Conservation (phyloP, 2,113 vertebrate genomes). For the Rhizomys pruinosus region DNA sequence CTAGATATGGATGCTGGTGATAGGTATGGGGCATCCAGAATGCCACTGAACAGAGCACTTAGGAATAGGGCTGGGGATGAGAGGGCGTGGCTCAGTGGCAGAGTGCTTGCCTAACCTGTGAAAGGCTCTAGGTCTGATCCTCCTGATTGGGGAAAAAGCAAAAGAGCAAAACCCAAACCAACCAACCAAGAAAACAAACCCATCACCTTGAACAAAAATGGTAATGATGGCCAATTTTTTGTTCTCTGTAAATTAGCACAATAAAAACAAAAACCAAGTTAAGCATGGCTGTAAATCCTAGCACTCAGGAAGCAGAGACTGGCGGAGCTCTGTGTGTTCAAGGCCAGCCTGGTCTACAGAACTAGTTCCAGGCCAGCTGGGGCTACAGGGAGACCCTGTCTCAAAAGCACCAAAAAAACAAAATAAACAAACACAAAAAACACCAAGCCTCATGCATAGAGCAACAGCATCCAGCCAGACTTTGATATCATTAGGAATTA, state of each 20-base stretch:
- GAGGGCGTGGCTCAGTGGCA: background rate
- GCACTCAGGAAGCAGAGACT: too few species aligned
- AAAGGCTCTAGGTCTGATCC: background rate
- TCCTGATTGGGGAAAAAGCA: background rate
- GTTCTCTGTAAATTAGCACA: background rate
- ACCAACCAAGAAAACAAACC: background rate
- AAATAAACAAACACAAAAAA: too few species aligned
- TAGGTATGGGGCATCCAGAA: background rate
- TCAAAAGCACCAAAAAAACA: too few species aligned
- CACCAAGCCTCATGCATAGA: accelerated
- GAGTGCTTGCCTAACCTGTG: background rate
- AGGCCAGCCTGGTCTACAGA: too few species aligned
- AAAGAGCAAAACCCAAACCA: background rate
- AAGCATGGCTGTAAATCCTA: too few species aligned
- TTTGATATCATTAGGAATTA: background rate
- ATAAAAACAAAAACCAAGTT: background rate
- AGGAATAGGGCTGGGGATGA: background rate
- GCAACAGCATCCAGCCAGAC: background rate
- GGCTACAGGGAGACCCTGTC: too few species aligned
- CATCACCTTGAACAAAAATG: background rate
- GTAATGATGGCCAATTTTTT: background rate
- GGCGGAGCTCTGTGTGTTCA: too few species aligned
- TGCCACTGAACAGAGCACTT: background rate
- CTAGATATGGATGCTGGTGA: background rate
- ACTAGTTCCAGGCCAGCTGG: too few species aligned